Base-by-base conservation (phyloP, 2,888 invertebrate species). In the Isotomurus palustris region DNA sequence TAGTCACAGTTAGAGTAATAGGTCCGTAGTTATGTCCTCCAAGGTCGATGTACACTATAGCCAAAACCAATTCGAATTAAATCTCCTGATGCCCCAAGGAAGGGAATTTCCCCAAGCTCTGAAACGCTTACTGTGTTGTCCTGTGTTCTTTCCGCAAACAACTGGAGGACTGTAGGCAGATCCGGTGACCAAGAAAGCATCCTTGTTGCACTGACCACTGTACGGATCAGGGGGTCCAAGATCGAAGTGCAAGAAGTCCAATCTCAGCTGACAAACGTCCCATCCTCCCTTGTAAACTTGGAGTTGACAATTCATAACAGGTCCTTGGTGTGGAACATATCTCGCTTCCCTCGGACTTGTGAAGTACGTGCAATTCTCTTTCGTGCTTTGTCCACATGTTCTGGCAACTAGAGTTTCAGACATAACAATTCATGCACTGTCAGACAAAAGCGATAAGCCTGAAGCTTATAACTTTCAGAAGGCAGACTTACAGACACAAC, bases 91-190 rank as follows among this genome's bases (percentile, higher is more conserved):
- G n/a, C n/a, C n/a, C n/a, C n/a, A n/a, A n/a, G n/a, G n/a, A n/a
- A n/a, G n/a, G n/a, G n/a, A n/a, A n/a, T n/a, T n/a, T n/a, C n/a
- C n/a, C n/a, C n/a, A n/a, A n/a, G n/a, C n/a, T n/a, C n/a, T n/a
- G n/a, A n/a, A n/a, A 10, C 29, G 48, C 69, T 58, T 64, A 72
- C 72, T 67, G 58, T 72, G 72, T 53, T 72, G 72, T 27, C 71
- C 71, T 44, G 68, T 68, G 51, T 72, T 72, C 54, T 68, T 65
- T 61, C 72, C 72, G 51, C 72, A 72, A 56, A 72, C 71, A 47
- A 70, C 70, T 29, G 72, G 72, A 45, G 71, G 70, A 21, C 61
- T 62, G 63, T 71, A 70, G 12, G 71, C 71, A 27, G 70, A 67
- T 47, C 71, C 72, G 49, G 67, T 71, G 40, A 72, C 69, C 41